Base-by-base conservation (phyloP, 1,140 invertebrate genomes). In the Drosophila kohkoa region DNA sequence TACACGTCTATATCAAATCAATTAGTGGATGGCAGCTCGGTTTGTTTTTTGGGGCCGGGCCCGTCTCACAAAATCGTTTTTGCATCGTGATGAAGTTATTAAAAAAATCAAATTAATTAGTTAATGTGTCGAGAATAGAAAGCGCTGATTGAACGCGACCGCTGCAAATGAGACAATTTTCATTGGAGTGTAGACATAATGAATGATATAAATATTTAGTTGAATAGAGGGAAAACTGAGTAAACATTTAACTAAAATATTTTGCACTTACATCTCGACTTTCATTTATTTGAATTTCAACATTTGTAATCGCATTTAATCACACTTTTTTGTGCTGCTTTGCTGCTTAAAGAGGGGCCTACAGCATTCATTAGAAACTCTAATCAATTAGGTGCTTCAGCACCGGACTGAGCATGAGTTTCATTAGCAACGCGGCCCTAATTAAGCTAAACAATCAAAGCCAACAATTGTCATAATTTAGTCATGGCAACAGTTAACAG, bases 361-460 rank as follows among this genome's bases (percentile, higher is more conserved):
- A 41, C 49, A 54, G 28, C 41, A 48, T 63, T 64, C n/a, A 54
- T 63, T 64, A 48, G 32, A 48, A 52, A 41, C 63, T 48, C 46
- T 59, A 59, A 58, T 74, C 71, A 86, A 85, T 85, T 85, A 85
- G 81, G 73, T 71, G 62, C 35, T 60, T 43, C n/a, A 38, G 51
- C 32, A 46, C 13, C 45, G 68, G 28, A 54, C 67, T 81, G 79
- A 76, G 65, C 82, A 77, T 88, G 83, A 89, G 83, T 89, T 89
- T 80, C 85, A 88, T 88, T 88, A 88, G 83, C 83, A 55, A 57
- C 54, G 32, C 49, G 71, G 77, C 81, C 77, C 70, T 89, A 88
- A 88, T 88, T 82, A 88, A 89, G 83, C 81, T 88, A 87, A 87
- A 83, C 83, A 86, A 86, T 87, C 86, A 82, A 86, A 75, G 75